Evolutionary conservation across 1,140 invertebrate genomes (phyloP), one percentile per base, ranked within the genome.

Genomic region (Conopomorpha cramerella): DNA sequence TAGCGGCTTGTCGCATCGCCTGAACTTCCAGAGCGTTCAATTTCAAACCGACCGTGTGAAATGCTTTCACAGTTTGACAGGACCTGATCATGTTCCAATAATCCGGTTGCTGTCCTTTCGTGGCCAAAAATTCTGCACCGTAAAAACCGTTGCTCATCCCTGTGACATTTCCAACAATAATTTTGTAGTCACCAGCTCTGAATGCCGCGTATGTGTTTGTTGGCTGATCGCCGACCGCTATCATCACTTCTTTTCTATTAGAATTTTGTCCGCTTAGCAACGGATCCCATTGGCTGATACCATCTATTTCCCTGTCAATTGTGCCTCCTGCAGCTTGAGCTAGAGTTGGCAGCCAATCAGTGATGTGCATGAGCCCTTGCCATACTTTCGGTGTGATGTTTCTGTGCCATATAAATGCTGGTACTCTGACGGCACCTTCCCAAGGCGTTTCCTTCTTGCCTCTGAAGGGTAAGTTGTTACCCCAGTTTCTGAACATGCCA

Each of bases 301-400:
- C 91, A 66, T 94, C 91, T 16, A 74, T 64, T 19, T 40, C 30
- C 16, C 26, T 43, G 29, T 40, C 38, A 4, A 65, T 14, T 35
- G 36, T 30, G 2, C 58, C 63, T 3, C 65, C 67, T 13, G 54
- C 58, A n/a, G 61, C 67, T 8, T 55, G 43, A 13, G 55, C 13
- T 15, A 97, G 67, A 0, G 93, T 95, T 0, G 93, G 93, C 23
- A 96, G 59, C 91, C 93, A 95, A 64, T 96, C 94, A n/a, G 82
- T 82, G 3, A 96, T 84, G 49, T 93, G 90, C 61, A 95, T 87
- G 29, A 95, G 66, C 27, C 91, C 82, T 39, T 86, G 82, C 86
- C 11, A 92, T 74, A 57, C 84, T 55, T 46, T 82, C 63, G 35
- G 81, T 64, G 30, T 86, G n/a, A 85, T 67, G 43, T 81, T 53